These are phyloP conservation scores for Leptinotarsa haldemani DNA, from an alignment of 2,888 invertebrate genomes.

Conservation along the genomic window DNA sequence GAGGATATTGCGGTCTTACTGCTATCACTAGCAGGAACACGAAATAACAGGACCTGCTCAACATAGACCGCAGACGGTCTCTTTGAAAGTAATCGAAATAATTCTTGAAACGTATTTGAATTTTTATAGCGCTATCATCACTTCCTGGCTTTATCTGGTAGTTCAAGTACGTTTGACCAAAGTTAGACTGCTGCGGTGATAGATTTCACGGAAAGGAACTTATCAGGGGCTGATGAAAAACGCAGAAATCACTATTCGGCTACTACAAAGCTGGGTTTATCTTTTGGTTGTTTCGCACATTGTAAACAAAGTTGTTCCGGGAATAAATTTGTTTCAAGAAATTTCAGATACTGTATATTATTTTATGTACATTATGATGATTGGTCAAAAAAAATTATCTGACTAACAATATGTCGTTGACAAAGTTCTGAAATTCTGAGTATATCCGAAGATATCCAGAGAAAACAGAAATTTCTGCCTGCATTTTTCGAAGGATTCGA, in stretches of 20 bases:
- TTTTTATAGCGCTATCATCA: background rate
- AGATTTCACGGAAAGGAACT: background rate
- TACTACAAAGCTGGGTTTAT: slow-evolving; percentile 8
- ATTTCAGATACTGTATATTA: too few species aligned
- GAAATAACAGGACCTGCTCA: background rate
- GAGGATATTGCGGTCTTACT: background rate
- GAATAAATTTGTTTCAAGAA: too few species aligned
- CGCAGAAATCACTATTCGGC: background rate
- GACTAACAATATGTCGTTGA: too few species aligned
- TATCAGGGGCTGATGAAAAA: background rate
- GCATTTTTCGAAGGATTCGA: too few species aligned
- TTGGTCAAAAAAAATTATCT: too few species aligned
- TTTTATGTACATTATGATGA: too few species aligned
- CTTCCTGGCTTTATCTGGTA: background rate
- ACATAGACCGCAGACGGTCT: background rate
- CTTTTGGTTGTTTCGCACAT: background rate
- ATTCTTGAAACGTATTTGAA: slow-evolving; percentile 4
- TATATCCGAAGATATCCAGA: too few species aligned
- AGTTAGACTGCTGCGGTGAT: background rate
- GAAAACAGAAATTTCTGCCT: too few species aligned
- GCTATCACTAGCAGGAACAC: slow-evolving; percentile 3
- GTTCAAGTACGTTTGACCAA: slow-evolving; percentile 12
- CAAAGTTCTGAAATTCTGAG: too few species aligned
- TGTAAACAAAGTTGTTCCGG: too few species aligned
- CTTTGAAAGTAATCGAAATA: background rate